A percentile compares a stretch with the other conserved stretches of the same genome.
Evolutionary conservation across 53 echinoderm and acorn worm species (phyloP).

Genomic region (Hippasteria phrygiana): DNA sequence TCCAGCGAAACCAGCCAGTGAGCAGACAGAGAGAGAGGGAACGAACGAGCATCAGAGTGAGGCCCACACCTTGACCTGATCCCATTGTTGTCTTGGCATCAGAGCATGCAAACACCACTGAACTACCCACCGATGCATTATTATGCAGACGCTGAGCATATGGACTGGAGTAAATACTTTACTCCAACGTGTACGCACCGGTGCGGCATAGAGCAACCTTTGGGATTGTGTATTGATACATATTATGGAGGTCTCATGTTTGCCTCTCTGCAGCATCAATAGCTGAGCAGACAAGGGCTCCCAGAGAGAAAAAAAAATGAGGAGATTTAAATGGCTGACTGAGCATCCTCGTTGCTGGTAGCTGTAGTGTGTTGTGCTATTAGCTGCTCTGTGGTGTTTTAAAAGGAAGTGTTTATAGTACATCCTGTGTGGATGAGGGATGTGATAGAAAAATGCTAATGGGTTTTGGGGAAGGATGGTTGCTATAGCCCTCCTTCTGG

Average conservation of each 20-base stretch:
- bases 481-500: not conserved
- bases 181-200: constrained; percentile 13
- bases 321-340: constrained; percentile 29
- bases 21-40: constrained; percentile 30
- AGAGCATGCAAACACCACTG: constrained; percentile 40
- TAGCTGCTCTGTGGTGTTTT: not conserved
- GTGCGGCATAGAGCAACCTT: constrained; percentile 8
- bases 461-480: not conserved
- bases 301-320: not conserved
- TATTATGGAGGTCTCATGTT: not conserved
- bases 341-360: constrained; percentile 46
- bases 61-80: constrained; percentile 56
- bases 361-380: not conserved
- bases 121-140: not conserved
- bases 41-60: not conserved
- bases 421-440: not conserved
- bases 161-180: not conserved
- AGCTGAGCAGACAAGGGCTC: not conserved
- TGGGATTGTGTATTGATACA: constrained; percentile 54
- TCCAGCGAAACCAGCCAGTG: not conserved
- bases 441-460: not conserved
- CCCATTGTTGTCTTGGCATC: constrained; percentile 58
- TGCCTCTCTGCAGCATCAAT: constrained; percentile 60
- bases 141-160: not conserved
- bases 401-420: constrained; percentile 15